Evolutionary conservation across 2,888 invertebrate species (phyloP), one percentile per base, ranked within the genome.

Genomic region (Parelbella ahira): DNA sequence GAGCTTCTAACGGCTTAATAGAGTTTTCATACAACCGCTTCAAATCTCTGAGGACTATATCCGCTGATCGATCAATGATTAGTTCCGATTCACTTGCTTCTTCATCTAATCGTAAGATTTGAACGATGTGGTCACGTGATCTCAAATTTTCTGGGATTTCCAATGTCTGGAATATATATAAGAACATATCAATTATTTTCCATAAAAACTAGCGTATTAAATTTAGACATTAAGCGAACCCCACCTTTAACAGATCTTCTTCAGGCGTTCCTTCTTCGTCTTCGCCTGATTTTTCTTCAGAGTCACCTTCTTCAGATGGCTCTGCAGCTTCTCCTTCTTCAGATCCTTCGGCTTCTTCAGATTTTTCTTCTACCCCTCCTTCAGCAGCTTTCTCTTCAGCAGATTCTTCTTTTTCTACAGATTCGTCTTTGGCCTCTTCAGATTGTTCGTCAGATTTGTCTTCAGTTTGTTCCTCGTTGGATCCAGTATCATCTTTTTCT

Each of bases 1-100:
- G 78, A n/a, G 90, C 91, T 88, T 97, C 97, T 60, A 97, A 82
- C 0, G 97, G 97, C 73, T 96, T 95, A 32, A 97, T 95, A 1
- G 96, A 94, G 51, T 89, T 91, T 71, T 96, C 96, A 60, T 96
- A 96, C 37, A 95, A 88, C 62, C 90, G 92, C 74, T 97, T 97
- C 54, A 97, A 88, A 61, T 97, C 96, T 55, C 93, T 92, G 15
- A 97, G 89, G 12, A 96, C 91, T 10, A 92, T 90, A 49, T 95
- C 94, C 1, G 94, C 93, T 5, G 93, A 91, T 78, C 91, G 92
- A 44, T 93, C 91, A 21, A 93, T 81, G 0, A 93, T 90, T 48
- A 90, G 83, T 69, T 95, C 94, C 10, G 89, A 89, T 56, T 92
- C 91, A 56, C 92, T 88, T 23, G 92, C 90, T 60, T 94, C 94